These are phyloP conservation scores for Nematostella vectensis DNA, from an alignment of 92 coral and sea anemone species.

Conservation along the genomic window DNA sequence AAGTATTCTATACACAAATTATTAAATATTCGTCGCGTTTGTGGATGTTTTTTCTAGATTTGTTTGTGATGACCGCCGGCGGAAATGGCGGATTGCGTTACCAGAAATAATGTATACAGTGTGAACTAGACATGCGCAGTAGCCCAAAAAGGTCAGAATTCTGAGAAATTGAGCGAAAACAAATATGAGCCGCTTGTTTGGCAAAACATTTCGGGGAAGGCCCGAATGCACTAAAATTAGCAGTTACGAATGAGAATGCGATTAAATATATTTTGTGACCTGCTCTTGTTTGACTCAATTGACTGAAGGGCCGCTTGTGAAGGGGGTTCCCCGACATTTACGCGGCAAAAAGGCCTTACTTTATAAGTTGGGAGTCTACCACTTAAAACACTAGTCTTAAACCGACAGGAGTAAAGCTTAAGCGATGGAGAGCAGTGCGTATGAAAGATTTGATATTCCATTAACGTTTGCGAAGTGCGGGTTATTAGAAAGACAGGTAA, in stretches of 20 bases:
- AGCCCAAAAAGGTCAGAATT: not conserved
- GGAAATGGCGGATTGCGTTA: not conserved
- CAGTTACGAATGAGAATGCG: not conserved
- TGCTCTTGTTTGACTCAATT: not conserved
- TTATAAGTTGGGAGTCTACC: too few species aligned
- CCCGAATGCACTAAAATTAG: not conserved
- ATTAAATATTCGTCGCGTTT: too few species aligned
- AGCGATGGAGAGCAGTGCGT: too few species aligned
- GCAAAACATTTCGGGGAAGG: not conserved
- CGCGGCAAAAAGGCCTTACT: conserved; percentile 1
- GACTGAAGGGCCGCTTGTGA: not conserved
- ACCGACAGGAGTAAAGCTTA: not conserved
- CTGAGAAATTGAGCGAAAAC: too few species aligned
- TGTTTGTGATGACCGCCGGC: not conserved
- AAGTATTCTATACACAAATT: not conserved
- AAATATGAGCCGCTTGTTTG: too few species aligned
- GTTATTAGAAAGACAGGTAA: too few species aligned
- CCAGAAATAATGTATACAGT: not conserved
- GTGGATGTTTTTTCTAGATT: not conserved
- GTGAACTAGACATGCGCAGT: not conserved
- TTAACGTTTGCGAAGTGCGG: too few species aligned
- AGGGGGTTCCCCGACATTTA: not conserved
- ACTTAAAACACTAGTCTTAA: too few species aligned
- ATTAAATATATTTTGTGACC: not conserved
- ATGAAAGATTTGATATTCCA: too few species aligned